Base-by-base conservation (phyloP, 2,113 vertebrate genomes). In the Apteryx owenii region DNA sequence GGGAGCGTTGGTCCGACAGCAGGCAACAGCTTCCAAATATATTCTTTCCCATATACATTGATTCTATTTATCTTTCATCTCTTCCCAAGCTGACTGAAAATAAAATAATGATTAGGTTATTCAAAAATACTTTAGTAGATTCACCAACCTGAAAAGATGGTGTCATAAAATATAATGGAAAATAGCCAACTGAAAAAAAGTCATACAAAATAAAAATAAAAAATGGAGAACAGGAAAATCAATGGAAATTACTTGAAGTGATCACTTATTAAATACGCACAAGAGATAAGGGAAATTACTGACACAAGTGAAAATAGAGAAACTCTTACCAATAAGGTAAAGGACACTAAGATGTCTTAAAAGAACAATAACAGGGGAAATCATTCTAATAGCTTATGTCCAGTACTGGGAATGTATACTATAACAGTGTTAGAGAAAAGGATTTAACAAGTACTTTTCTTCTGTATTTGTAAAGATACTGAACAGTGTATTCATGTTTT, bases 181-280 rank as follows among this genome's bases (percentile, higher is more conserved):
- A 42, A 23, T 29, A 66, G 28, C 38, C 38, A 26, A 26, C 25
- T 29, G 36, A 36, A 40, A 26, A 38, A 25, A 26, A 28, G 64
- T 28, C 9, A 38, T 42, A 28, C 14, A 12, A 14, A 66, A 66
- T 66, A 42, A 29, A 42, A 42, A 28, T 56, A 13, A 42, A 40
- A 66, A 66, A 42, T 66, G 38, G 38, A 28, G 38, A 61, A 61
- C 20, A 17, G 36, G 10, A 42, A 66, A 50, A 14, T 6, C 31
- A 10, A 0, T 0, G 3, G 29, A n/a, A 56, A 16, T 38, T 4
- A 36, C 48, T 54, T 31, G 5, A 38, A 87, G 31, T 5, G 53
- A 33, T 72, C 56, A 25, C 26, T 64, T 23, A 38, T 0, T 7
- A 84, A 69, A 73, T 36, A 12, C 28, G 65, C 6, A 33, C 1